phyloP scores from a whole-genome alignment of 2,797 vertebrate species.

The Allobates femoralis region DNA sequence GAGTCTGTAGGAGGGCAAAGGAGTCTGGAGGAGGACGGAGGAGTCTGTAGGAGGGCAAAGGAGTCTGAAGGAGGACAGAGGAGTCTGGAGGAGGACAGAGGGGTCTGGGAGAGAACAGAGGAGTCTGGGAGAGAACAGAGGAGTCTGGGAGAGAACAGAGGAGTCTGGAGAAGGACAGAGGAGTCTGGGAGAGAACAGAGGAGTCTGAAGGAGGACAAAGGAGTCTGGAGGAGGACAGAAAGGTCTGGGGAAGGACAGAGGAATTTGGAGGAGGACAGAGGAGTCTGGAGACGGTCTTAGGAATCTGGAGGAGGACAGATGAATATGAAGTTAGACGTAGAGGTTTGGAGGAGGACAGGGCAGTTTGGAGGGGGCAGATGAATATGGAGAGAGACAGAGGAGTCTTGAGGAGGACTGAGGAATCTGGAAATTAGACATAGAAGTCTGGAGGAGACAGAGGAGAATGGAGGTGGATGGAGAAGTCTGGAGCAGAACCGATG shows the following conservation, averaged over 20 bases:
- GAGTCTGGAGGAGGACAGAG: too few species aligned
- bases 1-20: too few species aligned
- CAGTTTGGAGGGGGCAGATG: background rate
- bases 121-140: background rate
- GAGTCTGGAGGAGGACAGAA: background rate
- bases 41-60: background rate
- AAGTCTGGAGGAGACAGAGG: background rate
- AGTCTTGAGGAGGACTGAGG: background rate
- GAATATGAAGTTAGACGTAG: too few species aligned
- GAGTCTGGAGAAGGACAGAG: background rate
- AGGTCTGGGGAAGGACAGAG: background rate
- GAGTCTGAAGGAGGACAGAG: background rate
- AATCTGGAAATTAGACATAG: too few species aligned
- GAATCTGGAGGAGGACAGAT: background rate
- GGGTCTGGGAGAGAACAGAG: background rate
- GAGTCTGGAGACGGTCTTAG: background rate
- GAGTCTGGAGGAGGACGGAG: too few species aligned
- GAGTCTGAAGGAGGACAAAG: background rate
- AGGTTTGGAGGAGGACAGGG: background rate
- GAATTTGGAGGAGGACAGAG: background rate
- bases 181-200: too few species aligned
- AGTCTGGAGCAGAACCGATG: background rate
- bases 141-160: too few species aligned
- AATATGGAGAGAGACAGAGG: too few species aligned
- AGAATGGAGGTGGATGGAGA: background rate